Evolutionary conservation across 2,888 invertebrate genomes (phyloP).

Genomic region (Philhelius pedissequus): DNA sequence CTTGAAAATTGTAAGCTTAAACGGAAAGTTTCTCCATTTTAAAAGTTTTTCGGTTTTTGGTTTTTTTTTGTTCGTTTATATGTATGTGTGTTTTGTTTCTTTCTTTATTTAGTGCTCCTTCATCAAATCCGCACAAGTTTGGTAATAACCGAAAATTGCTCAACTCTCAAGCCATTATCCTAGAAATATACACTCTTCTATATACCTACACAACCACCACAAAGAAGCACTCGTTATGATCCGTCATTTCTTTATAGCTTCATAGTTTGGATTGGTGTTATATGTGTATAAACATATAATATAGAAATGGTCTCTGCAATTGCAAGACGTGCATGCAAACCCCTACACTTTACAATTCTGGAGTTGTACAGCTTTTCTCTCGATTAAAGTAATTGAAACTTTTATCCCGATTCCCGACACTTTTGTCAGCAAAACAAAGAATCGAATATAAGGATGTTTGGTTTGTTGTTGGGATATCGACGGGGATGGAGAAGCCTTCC

Average conservation of each 20-base stretch:
- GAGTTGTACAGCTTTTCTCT: neutral
- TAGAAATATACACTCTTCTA: no score
- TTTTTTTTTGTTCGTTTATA: neutral
- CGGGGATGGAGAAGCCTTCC: neutral
- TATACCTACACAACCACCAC: neutral
- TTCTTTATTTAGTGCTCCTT: slow-evolving; percentile 31
- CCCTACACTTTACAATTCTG: neutral
- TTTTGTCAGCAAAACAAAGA: slow-evolving; percentile 9
- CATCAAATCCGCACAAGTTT: slow-evolving; percentile 58
- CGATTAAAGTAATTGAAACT: slow-evolving; percentile 45
- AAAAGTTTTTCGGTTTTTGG: slow-evolving; percentile 34
- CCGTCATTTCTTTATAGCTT: slow-evolving; percentile 14
- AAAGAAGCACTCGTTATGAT: slow-evolving; percentile 1
- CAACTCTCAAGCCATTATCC: slow-evolving; percentile 3
- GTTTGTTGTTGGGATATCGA: no score
- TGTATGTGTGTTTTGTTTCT: neutral
- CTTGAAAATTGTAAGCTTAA: slow-evolving; percentile 51
- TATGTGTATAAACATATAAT: neutral
- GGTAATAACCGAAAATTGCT: slow-evolving; percentile 63
- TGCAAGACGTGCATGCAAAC: neutral
- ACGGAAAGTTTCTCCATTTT: slow-evolving; percentile 38
- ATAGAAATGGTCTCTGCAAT: neutral
- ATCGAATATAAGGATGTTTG: neutral
- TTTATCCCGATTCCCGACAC: slow-evolving; percentile 11
- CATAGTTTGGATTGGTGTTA: neutral